phyloP scores from a whole-genome alignment of 2,888 invertebrate genomes.

The Eristalis tenax region DNA sequence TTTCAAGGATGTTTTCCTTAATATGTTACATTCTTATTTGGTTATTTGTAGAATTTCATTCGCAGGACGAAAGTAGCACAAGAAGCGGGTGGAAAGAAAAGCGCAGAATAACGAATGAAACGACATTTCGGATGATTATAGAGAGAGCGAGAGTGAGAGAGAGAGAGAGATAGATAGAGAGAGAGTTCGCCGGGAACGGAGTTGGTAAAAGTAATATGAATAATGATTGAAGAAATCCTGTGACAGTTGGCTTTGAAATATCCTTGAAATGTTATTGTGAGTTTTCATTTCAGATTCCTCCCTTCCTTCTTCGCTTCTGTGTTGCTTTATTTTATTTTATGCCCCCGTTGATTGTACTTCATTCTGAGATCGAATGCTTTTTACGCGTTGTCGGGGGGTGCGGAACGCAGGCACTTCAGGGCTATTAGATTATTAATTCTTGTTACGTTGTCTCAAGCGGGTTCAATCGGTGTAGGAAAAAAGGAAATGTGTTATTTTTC shows the following conservation, averaged over 20 bases:
- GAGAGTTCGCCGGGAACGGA: not conserved
- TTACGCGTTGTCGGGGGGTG: not conserved
- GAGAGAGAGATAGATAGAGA: no score
- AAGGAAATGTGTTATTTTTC: conserved; percentile 6
- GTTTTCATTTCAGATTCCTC: conserved; percentile 16
- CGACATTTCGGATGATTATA: not conserved
- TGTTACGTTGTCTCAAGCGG: conserved; percentile 34
- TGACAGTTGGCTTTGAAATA: conserved; percentile 49
- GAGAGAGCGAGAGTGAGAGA: not conserved
- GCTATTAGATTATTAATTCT: conserved; percentile 37
- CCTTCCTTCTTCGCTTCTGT: not conserved
- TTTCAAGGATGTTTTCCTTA: conserved; percentile 30
- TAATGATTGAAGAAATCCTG: conserved; percentile 35
- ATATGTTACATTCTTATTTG: conserved; percentile 16
- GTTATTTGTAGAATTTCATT: conserved; percentile 30
- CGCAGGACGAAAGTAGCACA: not conserved
- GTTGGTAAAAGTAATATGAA: conserved; percentile 19
- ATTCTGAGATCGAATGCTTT: not conserved
- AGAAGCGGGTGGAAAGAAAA: not conserved
- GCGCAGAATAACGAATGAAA: not conserved
- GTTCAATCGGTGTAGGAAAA: conserved; percentile 20
- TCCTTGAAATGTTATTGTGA: conserved; percentile 40
- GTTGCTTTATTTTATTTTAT: not conserved
- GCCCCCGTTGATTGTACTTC: not conserved
- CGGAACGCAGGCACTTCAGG: not conserved